Conservation (phyloP, 2,888 invertebrate genomes). For the Sminthurinus aureus region DNA sequence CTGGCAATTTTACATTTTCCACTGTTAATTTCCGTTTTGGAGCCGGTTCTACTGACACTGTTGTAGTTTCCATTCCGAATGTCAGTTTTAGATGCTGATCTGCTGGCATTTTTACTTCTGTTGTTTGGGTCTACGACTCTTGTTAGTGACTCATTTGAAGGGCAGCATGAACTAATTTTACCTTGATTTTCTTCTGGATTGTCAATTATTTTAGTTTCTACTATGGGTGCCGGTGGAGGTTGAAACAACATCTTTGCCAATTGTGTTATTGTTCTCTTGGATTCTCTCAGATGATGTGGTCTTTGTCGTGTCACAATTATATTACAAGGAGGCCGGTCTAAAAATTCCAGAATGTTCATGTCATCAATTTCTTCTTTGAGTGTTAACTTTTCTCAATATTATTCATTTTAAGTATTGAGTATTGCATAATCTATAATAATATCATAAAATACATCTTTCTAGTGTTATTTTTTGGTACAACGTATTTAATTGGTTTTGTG, state of each 20-base stretch:
- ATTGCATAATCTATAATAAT: too few species aligned
- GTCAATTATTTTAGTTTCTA: background rate
- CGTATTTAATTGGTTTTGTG: too few species aligned
- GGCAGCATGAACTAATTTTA: background rate
- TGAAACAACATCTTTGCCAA: background rate
- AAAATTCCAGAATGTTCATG: background rate
- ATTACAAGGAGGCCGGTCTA: background rate
- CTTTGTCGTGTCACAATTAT: background rate
- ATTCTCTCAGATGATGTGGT: background rate
- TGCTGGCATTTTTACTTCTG: background rate
- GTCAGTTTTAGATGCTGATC: background rate
- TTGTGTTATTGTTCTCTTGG: background rate
- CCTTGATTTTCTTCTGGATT: background rate
- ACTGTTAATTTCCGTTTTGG: background rate
- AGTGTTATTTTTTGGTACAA: too few species aligned
- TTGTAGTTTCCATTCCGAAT: background rate
- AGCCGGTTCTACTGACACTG: background rate
- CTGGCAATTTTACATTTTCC: too few species aligned
- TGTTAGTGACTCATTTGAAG: background rate
- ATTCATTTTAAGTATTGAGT: too few species aligned
- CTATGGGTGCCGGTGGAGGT: background rate
- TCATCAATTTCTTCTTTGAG: too few species aligned
- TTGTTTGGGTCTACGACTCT: background rate
- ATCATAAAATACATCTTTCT: too few species aligned
- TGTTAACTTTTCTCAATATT: too few species aligned